These are phyloP conservation scores for Buceros bicornis DNA, from an alignment of 2,797 vertebrate species.

Conservation along the genomic window DNA sequence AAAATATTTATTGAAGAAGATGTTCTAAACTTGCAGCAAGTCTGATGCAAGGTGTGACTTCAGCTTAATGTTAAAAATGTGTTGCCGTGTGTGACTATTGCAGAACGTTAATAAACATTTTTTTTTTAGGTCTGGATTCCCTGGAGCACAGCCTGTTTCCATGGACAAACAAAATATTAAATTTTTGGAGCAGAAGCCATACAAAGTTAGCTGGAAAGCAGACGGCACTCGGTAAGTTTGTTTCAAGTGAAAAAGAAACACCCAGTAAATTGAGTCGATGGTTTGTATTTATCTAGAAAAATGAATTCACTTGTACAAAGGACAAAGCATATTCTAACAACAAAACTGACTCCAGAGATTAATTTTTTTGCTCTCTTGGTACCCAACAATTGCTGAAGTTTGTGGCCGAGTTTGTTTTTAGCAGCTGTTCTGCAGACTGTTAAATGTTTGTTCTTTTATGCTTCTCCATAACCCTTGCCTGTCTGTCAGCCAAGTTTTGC, in stretches of 20 bases:
- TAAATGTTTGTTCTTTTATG: not conserved
- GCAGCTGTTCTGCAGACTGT: not conserved
- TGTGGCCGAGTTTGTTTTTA: not conserved
- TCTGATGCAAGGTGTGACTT: slow-evolving; percentile 10
- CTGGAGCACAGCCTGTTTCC: slow-evolving; percentile 96
- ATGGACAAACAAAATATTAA: slow-evolving; percentile 96
- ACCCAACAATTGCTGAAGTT: not conserved
- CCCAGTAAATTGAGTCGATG: not conserved
- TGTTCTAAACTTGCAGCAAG: slow-evolving; percentile 9
- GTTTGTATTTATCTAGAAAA: slow-evolving; percentile 5
- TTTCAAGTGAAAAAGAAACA: slow-evolving; percentile 24
- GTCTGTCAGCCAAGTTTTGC: not conserved
- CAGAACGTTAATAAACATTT: slow-evolving; percentile 44
- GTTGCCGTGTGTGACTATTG: slow-evolving; percentile 27
- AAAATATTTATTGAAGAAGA: not conserved
- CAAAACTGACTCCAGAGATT: not conserved
- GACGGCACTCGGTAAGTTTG: slow-evolving; percentile 94
- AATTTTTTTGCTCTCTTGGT: not conserved
- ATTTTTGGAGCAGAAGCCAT: slow-evolving; percentile 92
- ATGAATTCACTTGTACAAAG: slow-evolving; percentile 28
- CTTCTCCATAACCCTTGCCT: not conserved
- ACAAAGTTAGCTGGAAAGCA: slow-evolving; percentile 99
- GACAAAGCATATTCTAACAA: slow-evolving; percentile 1
- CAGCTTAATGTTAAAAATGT: slow-evolving; percentile 7
- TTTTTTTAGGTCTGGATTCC: slow-evolving; percentile 91